Evolutionary conservation across 2,797 vertebrate species (phyloP).

Genomic region (Amblyopsis hoosieri): DNA sequence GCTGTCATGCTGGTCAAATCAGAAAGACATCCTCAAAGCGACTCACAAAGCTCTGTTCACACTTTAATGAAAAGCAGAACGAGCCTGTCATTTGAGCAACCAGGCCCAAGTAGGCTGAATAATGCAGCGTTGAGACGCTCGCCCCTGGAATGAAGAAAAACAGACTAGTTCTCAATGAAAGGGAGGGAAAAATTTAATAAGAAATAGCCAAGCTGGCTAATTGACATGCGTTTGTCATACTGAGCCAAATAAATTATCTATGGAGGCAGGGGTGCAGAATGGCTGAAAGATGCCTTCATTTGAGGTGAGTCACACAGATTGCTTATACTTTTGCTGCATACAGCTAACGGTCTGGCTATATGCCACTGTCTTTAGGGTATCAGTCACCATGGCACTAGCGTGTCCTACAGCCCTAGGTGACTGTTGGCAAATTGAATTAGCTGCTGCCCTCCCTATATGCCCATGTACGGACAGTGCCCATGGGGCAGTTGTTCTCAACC

Average conservation of each 20-base stretch:
- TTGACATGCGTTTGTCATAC: constrained; percentile 73
- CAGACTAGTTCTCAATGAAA: constrained; percentile 56
- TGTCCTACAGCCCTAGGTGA: no score
- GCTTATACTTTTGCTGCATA: neutral
- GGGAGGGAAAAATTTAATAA: constrained; percentile 29
- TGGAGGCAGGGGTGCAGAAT: constrained; percentile 44
- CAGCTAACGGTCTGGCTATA: constrained; percentile 33
- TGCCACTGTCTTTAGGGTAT: constrained; percentile 15
- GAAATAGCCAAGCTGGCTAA: constrained; percentile 59
- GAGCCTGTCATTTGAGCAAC: constrained; percentile 38
- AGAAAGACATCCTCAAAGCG: no score
- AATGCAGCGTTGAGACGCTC: constrained; percentile 56
- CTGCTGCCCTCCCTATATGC: neutral
- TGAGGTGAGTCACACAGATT: constrained; percentile 43
- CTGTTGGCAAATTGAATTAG: neutral
- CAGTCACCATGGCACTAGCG: neutral
- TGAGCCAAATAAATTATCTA: constrained; percentile 75
- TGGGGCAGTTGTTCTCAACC: no score
- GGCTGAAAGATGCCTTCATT: constrained; percentile 42
- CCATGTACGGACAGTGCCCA: neutral
- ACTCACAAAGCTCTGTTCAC: no score
- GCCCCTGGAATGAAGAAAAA: constrained; percentile 30
- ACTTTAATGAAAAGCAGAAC: constrained; percentile 27
- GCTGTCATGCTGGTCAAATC: no score
- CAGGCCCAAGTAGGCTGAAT: constrained; percentile 65